A percentile compares a stretch with the other conserved stretches of the same genome.
phyloP scores from a whole-genome alignment of 92 coral and sea anemone species.

The Heteractis magnifica region DNA sequence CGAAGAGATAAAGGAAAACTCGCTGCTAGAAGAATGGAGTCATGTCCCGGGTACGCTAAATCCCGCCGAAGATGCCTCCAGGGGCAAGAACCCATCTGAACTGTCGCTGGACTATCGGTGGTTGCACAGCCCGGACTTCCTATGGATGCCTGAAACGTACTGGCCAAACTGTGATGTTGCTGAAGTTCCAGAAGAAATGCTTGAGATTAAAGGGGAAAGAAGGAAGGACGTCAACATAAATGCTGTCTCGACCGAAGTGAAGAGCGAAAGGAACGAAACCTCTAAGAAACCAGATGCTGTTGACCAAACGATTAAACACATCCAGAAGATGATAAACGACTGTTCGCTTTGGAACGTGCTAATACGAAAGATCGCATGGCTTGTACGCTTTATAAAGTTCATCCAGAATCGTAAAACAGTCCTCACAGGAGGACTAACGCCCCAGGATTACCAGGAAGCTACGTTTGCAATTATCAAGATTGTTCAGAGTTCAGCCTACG shows the following conservation, averaged over 20 bases:
- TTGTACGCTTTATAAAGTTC: slow-evolving; percentile 30
- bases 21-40: background rate
- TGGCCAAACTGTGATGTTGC: slow-evolving; percentile 38
- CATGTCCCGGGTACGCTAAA: slow-evolving; percentile 26
- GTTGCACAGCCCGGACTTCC: slow-evolving; percentile 56
- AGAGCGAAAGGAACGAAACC: no score
- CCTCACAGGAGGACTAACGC: slow-evolving; percentile 10
- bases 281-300: no score
- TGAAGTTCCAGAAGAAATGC: background rate
- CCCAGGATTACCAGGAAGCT: no score
- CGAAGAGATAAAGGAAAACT: slow-evolving; percentile 11
- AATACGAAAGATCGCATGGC: slow-evolving; percentile 50
- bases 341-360: slow-evolving; percentile 25
- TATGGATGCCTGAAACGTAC: slow-evolving; percentile 38
- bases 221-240: background rate
- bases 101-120: slow-evolving; percentile 31
- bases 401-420: slow-evolving; percentile 25
- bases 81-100: no score
- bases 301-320: no score
- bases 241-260: slow-evolving; percentile 9
- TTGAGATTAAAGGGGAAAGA: no score
- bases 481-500: no score
- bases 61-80: no score
- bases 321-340: slow-evolving; percentile 5
- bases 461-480: no score